A percentile compares a stretch with the other conserved stretches of the same genome.
phyloP scores from a whole-genome alignment of 2,888 invertebrate genomes.

The Raillietiella orientalis region DNA sequence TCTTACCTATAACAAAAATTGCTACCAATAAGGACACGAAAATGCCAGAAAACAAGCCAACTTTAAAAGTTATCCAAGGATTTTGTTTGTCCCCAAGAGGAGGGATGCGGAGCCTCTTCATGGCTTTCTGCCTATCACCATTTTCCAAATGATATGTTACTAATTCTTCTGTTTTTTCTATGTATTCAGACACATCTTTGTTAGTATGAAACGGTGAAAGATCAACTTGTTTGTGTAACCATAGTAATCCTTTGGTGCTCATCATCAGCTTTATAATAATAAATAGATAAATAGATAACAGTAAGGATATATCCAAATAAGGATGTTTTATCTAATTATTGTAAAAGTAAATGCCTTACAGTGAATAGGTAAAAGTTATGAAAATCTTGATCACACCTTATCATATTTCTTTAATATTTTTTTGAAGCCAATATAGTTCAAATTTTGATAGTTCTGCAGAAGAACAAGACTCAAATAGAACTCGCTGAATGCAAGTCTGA shows the following conservation, averaged over 20 bases:
- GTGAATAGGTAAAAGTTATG: too few species aligned
- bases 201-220: conserved; percentile 1
- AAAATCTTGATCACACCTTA: too few species aligned
- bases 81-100: conserved; percentile 15
- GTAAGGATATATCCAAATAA: too few species aligned
- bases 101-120: conserved; percentile 18
- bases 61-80: conserved; percentile 12
- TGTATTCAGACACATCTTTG: not conserved
- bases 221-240: conserved; percentile 1
- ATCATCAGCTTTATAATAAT: too few species aligned
- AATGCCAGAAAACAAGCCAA: too few species aligned
- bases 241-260: conserved; percentile 9
- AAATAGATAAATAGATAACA: too few species aligned
- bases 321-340: too few species aligned
- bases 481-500: conserved; percentile 15
- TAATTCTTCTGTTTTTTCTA: conserved; percentile 13
- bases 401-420: conserved; percentile 21
- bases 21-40: too few species aligned
- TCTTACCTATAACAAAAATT: too few species aligned
- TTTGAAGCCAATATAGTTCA: conserved; percentile 19
- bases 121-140: conserved; percentile 17
- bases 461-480: conserved; percentile 15
- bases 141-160: conserved; percentile 17
- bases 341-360: too few species aligned
- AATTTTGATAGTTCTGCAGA: conserved; percentile 15